These are phyloP conservation scores for Chamaea fasciata DNA, from an alignment of 2,113 vertebrate genomes.

Conservation along the genomic window DNA sequence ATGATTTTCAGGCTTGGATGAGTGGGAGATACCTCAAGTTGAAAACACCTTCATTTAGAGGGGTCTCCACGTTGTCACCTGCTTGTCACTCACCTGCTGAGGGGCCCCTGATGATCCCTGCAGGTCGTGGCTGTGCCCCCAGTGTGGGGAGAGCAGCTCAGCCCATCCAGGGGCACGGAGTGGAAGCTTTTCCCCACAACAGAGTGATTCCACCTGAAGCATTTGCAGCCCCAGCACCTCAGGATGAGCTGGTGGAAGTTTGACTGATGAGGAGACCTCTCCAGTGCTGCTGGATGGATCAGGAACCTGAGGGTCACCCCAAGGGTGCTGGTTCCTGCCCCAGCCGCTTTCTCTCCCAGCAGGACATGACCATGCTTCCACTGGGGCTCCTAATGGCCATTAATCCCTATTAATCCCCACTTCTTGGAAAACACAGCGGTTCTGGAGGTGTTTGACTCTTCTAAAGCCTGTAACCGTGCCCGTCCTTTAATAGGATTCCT, in stretches of 20 bases:
- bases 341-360: background rate
- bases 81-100: background rate
- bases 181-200: background rate
- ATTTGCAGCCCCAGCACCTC: background rate
- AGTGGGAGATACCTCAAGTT: background rate
- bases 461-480: background rate
- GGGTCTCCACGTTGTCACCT: background rate
- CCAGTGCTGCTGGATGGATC: background rate
- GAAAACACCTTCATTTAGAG: background rate
- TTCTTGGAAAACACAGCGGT: background rate
- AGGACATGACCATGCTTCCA: background rate
- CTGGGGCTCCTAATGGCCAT: background rate
- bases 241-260: background rate
- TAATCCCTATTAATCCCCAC: background rate
- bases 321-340: background rate
- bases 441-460: background rate
- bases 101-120: background rate
- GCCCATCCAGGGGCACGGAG: accelerated
- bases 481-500: background rate
- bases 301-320: background rate
- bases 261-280: background rate
- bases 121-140: background rate
- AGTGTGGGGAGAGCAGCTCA: background rate
- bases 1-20: background rate
- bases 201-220: background rate